Evolutionary conservation across 1,140 invertebrate species (phyloP).

Genomic region (Stenopsyche tienmushanensis): DNA sequence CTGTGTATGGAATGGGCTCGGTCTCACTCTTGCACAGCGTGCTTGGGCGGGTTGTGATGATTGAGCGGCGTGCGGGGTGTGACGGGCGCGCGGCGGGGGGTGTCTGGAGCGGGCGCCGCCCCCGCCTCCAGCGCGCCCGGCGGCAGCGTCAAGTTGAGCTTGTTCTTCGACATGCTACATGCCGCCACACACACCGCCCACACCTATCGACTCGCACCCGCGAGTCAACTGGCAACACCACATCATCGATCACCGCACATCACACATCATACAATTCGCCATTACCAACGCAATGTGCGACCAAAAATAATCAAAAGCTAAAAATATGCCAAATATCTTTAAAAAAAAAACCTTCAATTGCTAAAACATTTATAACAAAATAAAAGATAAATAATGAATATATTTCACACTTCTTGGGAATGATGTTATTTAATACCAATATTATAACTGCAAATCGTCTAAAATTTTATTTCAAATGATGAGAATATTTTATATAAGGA

Average conservation of each 20-base stretch:
- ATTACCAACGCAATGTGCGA: too few species aligned
- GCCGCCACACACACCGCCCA: not conserved
- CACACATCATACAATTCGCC: too few species aligned
- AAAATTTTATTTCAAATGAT: too few species aligned
- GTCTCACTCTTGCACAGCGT: conserved; percentile 1
- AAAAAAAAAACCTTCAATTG: too few species aligned
- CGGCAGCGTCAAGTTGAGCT: conserved; percentile 89
- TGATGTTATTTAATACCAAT: too few species aligned
- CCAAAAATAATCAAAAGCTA: too few species aligned
- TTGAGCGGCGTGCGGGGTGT: not conserved
- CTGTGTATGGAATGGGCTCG: not conserved
- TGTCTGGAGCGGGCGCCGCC: conserved; percentile 65
- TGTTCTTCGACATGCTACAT: conserved; percentile 84
- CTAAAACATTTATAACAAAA: too few species aligned
- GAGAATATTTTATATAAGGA: too few species aligned
- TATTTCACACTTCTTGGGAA: too few species aligned
- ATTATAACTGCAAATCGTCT: too few species aligned
- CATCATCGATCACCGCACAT: not conserved
- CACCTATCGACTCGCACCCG: not conserved
- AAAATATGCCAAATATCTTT: too few species aligned
- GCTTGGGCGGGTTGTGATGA: not conserved
- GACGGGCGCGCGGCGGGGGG: conserved; percentile 47
- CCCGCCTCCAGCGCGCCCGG: conserved; percentile 78
- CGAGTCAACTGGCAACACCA: not conserved
- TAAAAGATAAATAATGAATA: too few species aligned